A percentile compares a stretch with the other conserved stretches of the same genome.
phyloP scores from a whole-genome alignment of 2,113 vertebrate species.

The Sigmodon hispidus region DNA sequence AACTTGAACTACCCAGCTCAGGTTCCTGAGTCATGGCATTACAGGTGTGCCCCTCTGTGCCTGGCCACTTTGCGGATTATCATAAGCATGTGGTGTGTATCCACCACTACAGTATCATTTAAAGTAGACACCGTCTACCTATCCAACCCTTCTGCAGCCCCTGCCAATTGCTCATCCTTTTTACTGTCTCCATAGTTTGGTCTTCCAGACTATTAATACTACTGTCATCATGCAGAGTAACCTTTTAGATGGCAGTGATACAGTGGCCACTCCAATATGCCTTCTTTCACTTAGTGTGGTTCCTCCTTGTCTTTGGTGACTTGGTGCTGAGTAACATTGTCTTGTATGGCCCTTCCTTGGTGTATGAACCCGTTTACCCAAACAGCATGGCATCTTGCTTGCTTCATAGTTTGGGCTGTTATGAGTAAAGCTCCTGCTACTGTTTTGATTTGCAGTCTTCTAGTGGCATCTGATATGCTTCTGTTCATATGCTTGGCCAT shows the following conservation, averaged over 20 bases:
- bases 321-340: neutral
- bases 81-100: neutral
- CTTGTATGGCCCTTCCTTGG: neutral
- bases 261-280: neutral
- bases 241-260: too few relatives aligned
- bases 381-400: neutral
- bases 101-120: neutral
- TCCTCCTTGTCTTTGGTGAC: neutral
- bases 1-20: neutral
- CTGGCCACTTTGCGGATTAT: neutral
- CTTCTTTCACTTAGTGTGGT: neutral
- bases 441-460: conserved; percentile 23
- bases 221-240: neutral
- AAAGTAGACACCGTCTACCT: neutral
- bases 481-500: neutral
- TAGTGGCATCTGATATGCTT: neutral
- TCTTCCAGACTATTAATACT: neutral
- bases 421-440: neutral
- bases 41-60: neutral
- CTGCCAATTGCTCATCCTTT: neutral
- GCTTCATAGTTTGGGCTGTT: neutral
- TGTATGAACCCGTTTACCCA: fast-evolving
- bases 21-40: neutral
- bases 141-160: neutral
- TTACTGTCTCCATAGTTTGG: neutral